Conservation (phyloP, 2,113 vertebrate genomes). For the Piliocolobus tephrosceles region DNA sequence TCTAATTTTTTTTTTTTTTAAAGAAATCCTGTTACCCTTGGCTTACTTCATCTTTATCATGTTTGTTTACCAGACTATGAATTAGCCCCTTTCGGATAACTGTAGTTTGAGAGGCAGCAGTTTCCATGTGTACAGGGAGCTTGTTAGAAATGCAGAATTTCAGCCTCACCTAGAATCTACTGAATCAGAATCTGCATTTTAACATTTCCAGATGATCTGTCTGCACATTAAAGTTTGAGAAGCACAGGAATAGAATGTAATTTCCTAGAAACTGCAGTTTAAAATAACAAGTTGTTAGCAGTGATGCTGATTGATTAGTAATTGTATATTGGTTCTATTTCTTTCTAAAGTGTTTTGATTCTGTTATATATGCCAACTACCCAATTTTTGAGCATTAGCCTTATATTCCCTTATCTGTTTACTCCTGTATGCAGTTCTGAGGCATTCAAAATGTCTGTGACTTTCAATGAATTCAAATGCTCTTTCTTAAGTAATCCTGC, state of each 20-base stretch:
- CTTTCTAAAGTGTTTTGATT: constrained; percentile 30
- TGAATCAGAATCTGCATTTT: constrained; percentile 39
- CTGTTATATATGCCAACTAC: background rate
- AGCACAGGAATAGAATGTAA: constrained; percentile 14
- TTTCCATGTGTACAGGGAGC: background rate
- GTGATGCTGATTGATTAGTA: constrained; percentile 49
- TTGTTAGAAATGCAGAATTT: background rate
- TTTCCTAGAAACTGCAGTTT: constrained; percentile 50
- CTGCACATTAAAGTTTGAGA: constrained; percentile 24
- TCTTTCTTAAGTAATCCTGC: background rate
- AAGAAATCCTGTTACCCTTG: background rate
- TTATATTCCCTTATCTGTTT: background rate
- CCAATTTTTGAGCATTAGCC: background rate
- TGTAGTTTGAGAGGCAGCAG: background rate
- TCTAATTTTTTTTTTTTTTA: background rate
- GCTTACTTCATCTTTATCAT: constrained; percentile 9
- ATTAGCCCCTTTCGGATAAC: background rate
- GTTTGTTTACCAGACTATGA: background rate
- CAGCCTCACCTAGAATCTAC: background rate
- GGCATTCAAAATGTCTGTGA: background rate
- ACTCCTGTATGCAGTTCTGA: background rate
- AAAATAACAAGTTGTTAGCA: constrained; percentile 43
- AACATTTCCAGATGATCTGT: constrained; percentile 5
- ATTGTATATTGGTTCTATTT: constrained; percentile 17
- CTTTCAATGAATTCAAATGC: background rate